A percentile compares a stretch with the other conserved stretches of the same genome.
phyloP scores from a whole-genome alignment of 35 echinoderm and acorn worm genomes.

The Antedon bifida region DNA sequence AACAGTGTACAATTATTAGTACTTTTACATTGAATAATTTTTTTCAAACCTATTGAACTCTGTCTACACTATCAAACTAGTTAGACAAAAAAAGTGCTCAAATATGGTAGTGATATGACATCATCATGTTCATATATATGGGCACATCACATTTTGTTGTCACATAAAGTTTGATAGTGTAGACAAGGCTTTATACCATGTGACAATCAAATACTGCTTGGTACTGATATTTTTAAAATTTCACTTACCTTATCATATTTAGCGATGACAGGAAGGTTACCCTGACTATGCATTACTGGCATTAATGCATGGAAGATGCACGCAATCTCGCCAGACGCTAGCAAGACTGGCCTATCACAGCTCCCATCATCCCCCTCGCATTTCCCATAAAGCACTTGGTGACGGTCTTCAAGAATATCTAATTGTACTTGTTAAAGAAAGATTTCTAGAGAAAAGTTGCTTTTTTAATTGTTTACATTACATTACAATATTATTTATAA shows the following conservation, averaged over 20 bases:
- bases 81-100: no score
- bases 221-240: no score
- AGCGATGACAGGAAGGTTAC: not conserved
- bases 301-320: conserved; percentile 19
- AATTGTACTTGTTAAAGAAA: conserved; percentile 9
- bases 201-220: no score
- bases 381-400: conserved; percentile 41
- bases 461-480: not conserved
- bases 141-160: no score
- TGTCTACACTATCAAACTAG: no score
- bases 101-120: no score
- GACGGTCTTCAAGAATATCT: conserved; percentile 49
- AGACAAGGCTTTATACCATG: no score
- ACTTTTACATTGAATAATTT: no score
- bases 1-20: no score
- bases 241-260: conserved; percentile 6
- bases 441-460: not conserved
- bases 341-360: conserved; percentile 15
- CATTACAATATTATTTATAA: not conserved
- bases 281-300: not conserved
- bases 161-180: no score
- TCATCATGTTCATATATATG: no score
- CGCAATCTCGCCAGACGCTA: conserved; percentile 15
- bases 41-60: no score
- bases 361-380: conserved; percentile 21